These are phyloP conservation scores for Micromussa lordhowensis DNA, from an alignment of 92 coral and sea anemone species.

Conservation along the genomic window DNA sequence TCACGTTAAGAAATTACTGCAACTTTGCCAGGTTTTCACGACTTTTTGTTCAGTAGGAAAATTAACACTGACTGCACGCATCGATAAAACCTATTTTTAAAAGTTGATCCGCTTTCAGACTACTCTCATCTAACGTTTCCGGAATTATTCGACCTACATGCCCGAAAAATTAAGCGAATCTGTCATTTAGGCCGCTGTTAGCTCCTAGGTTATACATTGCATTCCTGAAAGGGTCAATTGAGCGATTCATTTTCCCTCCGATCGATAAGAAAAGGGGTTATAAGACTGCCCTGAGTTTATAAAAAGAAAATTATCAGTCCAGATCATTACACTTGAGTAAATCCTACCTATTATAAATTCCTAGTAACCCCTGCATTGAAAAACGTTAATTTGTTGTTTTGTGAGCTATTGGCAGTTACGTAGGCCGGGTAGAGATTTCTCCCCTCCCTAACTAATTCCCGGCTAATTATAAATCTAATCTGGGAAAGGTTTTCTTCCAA, in stretches of 20 bases:
- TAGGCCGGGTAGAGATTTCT: not conserved
- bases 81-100: conserved; percentile 1
- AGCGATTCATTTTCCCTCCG: not conserved
- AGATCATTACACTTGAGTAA: conserved; percentile 20
- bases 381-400: not conserved
- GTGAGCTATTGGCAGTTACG: not conserved
- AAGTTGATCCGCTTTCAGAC: conserved; percentile 2
- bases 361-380: conserved; percentile 2
- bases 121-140: not conserved
- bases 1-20: not conserved
- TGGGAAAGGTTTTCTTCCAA: not conserved
- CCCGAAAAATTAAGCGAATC: not conserved
- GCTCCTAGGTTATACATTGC: not conserved
- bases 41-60: not conserved
- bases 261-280: not conserved
- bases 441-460: too few species aligned
- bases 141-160: not conserved
- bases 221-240: not conserved
- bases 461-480: not conserved
- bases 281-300: conserved; percentile 8
- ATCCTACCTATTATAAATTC: conserved; percentile 7
- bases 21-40: not conserved
- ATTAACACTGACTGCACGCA: not conserved
- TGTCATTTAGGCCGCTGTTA: not conserved
- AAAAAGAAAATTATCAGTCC: conserved; percentile 7